Conservation (phyloP, 2,888 invertebrate species). For the Microplitis manilae region DNA sequence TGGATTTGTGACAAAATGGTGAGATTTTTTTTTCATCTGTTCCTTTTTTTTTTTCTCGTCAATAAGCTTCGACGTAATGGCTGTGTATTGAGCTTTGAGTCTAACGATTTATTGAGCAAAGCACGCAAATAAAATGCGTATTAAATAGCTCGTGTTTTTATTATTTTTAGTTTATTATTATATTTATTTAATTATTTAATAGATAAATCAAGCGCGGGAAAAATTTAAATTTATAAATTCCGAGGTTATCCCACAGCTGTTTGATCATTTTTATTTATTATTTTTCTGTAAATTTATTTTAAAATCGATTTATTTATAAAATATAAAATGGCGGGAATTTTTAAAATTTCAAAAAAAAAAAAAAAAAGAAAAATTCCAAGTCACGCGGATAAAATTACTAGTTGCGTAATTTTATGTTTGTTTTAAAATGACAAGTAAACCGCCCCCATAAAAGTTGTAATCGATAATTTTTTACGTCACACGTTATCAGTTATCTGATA, state of each 20-base stretch:
- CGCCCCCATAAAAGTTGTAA: not conserved
- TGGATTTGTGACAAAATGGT: not conserved
- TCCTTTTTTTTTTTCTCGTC: not conserved
- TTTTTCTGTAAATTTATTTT: not conserved
- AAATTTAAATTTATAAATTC: not conserved
- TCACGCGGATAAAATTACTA: not conserved
- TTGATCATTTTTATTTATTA: not conserved
- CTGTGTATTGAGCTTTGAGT: not conserved
- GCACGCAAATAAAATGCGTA: not conserved
- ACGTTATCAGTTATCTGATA: not conserved
- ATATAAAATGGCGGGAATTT: not conserved
- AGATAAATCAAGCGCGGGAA: not conserved
- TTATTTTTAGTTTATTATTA: constrained; percentile 4
- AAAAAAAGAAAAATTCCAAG: not conserved
- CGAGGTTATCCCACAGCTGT: not conserved
- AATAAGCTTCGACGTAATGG: not conserved
- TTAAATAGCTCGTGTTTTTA: not conserved
- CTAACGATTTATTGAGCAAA: not conserved
- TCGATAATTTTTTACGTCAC: constrained; percentile 9
- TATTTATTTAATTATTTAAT: not conserved
- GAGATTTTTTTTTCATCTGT: not conserved
- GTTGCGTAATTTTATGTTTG: constrained; percentile 1
- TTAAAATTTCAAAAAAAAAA: not conserved
- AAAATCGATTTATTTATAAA: not conserved
- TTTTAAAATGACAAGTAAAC: not conserved